Conservation (phyloP, 1,140 invertebrate species). For the Triops cancriformis region DNA sequence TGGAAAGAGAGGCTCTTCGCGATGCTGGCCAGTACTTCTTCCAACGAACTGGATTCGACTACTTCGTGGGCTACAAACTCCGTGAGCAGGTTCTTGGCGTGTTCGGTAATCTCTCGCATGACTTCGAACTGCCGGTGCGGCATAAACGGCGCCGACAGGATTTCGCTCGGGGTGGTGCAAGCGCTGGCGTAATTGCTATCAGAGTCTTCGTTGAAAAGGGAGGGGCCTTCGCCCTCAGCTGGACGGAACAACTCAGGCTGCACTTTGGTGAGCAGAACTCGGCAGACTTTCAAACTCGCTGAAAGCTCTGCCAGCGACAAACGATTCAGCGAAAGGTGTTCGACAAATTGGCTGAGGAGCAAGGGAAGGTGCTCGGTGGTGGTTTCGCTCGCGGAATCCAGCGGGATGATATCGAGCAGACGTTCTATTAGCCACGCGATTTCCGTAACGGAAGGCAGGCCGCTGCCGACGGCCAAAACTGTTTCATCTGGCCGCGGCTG, state of each 20-base stretch:
- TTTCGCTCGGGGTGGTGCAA: slow-evolving; percentile 23
- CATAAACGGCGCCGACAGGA: slow-evolving; percentile 6
- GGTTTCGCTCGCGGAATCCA: slow-evolving; percentile 70
- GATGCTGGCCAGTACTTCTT: background rate
- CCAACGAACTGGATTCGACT: background rate
- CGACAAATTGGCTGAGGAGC: slow-evolving; percentile 56
- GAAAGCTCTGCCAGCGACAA: slow-evolving; percentile 29
- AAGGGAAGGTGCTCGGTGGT: slow-evolving; percentile 69
- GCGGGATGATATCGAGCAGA: slow-evolving; percentile 64
- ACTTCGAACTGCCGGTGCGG: slow-evolving; percentile 18
- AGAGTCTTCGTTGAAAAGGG: slow-evolving; percentile 7
- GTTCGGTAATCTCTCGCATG: background rate
- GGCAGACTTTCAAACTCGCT: slow-evolving; percentile 31
- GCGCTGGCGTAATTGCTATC: slow-evolving; percentile 3
- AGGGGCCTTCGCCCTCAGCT: background rate
- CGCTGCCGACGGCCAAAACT: slow-evolving; percentile 34
- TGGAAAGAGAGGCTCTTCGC: background rate
- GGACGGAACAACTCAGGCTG: slow-evolving; percentile 25
- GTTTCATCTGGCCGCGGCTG: background rate
- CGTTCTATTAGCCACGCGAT: slow-evolving; percentile 64
- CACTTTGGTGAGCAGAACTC: slow-evolving; percentile 31
- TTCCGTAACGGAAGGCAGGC: slow-evolving; percentile 39
- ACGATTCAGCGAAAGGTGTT: slow-evolving; percentile 29
- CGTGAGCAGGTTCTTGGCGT: background rate
- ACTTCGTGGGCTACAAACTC: background rate